These are phyloP conservation scores for Ametastegia equiseti DNA, from an alignment of 2,888 invertebrate genomes.

Conservation along the genomic window DNA sequence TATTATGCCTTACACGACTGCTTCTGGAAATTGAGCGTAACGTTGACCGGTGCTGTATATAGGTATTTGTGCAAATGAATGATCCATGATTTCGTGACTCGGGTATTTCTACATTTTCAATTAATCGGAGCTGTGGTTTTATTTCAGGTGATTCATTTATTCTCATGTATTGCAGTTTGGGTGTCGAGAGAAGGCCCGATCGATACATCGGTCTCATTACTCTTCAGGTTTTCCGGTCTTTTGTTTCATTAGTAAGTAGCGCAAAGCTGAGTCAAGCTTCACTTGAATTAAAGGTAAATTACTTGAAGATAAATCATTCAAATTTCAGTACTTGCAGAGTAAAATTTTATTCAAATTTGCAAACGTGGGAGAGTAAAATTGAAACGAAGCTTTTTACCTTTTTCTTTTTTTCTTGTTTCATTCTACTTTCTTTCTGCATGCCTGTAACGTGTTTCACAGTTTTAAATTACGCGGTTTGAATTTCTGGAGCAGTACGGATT, in stretches of 20 bases:
- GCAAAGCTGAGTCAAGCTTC: neutral
- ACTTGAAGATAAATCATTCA: no score
- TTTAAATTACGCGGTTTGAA: neutral
- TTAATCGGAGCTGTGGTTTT: neutral
- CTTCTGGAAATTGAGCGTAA: slow-evolving; percentile 27
- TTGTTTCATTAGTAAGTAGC: neutral
- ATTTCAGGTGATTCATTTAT: neutral
- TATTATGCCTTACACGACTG: neutral
- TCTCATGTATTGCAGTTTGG: neutral
- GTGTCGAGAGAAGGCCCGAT: no score
- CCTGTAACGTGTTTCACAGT: neutral
- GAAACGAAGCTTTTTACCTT: neutral
- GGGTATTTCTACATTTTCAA: neutral
- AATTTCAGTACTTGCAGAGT: no score
- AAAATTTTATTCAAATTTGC: neutral
- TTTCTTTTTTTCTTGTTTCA: no score
- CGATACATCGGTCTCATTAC: neutral
- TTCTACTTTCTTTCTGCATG: no score
- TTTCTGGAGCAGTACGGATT: neutral
- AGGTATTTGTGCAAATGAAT: neutral
- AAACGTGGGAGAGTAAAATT: neutral
- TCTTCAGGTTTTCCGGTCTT: neutral
- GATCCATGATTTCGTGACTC: neutral
- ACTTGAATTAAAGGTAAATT: neutral
- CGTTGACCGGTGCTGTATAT: neutral